A percentile compares a stretch with the other conserved stretches of the same genome.
Evolutionary conservation across 2,113 vertebrate species (phyloP).

Genomic region (Nycticryphes semicollaris): DNA sequence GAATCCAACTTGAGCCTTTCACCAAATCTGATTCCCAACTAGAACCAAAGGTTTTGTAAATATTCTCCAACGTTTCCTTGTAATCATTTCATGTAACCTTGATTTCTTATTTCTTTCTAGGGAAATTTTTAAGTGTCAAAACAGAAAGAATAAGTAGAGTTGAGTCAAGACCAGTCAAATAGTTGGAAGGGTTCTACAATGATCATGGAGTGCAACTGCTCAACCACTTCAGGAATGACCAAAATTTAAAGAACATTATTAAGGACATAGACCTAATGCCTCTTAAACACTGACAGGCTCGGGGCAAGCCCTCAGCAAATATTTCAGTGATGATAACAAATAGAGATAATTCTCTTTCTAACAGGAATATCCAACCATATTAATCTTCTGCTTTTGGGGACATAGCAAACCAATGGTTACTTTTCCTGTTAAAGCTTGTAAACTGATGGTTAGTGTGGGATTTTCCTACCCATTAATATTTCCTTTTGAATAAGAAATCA

Average conservation of each 20-base stretch:
- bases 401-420: not conserved
- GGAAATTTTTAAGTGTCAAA: not conserved
- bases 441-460: not conserved
- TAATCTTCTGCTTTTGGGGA: not conserved
- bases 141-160: not conserved
- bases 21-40: not conserved
- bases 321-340: not conserved
- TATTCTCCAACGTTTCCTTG: not conserved
- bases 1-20: not conserved
- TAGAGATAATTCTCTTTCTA: not conserved
- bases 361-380: not conserved
- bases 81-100: not conserved
- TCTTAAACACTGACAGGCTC: not conserved
- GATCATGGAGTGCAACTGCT: not conserved
- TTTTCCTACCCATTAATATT: not conserved
- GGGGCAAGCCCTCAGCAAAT: not conserved
- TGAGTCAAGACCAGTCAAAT: fast-evolving
- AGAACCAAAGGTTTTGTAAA: not conserved
- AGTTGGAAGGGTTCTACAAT: not conserved
- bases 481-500: not conserved
- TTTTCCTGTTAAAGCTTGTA: not conserved
- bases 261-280: not conserved
- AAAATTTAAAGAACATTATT: not conserved
- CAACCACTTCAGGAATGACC: not conserved
- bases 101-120: not conserved